phyloP scores from a whole-genome alignment of 2,113 vertebrate genomes.

The Dissostichus mawsoni region DNA sequence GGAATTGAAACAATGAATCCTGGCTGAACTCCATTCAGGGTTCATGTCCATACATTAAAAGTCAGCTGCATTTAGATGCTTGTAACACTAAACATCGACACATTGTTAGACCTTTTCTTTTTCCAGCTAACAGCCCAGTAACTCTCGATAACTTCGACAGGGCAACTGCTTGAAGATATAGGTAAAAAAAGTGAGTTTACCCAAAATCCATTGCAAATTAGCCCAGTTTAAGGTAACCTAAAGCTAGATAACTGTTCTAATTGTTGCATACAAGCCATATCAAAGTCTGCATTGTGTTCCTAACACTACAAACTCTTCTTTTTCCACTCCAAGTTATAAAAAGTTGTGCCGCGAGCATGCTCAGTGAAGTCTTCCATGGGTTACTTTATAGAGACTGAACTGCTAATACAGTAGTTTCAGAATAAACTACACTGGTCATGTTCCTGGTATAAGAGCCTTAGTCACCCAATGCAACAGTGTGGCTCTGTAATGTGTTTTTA shows the following conservation, averaged over 20 bases:
- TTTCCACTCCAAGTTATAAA: too few species aligned
- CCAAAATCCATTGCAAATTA: conserved; percentile 16
- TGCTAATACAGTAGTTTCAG: conserved; percentile 11
- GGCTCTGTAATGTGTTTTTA: conserved; percentile 58
- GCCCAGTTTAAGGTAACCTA: conserved; percentile 14
- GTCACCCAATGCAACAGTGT: conserved; percentile 30
- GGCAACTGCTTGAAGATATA: background rate
- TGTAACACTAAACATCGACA: too few species aligned
- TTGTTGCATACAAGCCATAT: background rate
- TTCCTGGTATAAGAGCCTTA: conserved; percentile 24
- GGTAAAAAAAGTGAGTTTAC: background rate
- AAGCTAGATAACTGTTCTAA: background rate
- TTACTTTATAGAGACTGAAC: background rate
- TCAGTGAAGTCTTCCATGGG: background rate
- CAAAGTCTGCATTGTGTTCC: background rate
- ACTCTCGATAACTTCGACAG: too few species aligned
- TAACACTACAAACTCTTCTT: conserved; percentile 9
- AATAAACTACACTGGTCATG: background rate
- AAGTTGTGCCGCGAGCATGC: background rate
- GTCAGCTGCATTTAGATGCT: too few species aligned
- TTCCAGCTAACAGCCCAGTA: too few species aligned
- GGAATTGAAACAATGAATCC: too few species aligned
- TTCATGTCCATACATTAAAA: too few species aligned
- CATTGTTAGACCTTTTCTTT: too few species aligned
- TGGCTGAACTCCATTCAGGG: too few species aligned